phyloP scores from a whole-genome alignment of 1,140 invertebrate genomes.

The Ericerus pela region DNA sequence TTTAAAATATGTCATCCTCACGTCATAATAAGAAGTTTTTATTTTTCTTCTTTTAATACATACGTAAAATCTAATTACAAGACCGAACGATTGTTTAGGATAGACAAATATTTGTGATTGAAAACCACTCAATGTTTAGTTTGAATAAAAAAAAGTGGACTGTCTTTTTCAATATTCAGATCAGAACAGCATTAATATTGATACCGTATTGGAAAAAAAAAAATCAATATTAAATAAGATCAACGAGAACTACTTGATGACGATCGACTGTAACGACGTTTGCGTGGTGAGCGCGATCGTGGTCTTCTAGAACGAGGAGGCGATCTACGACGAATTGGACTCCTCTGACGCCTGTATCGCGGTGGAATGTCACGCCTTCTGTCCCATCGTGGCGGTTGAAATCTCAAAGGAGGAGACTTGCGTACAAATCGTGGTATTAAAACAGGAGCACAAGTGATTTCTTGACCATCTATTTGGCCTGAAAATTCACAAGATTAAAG shows the following conservation, averaged over 20 bases:
- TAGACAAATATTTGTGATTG: no score
- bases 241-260: conserved; percentile 63
- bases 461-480: conserved; percentile 77
- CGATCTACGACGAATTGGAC: conserved; percentile 43
- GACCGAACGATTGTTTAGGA: no score
- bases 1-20: no score
- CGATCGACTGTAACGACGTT: conserved; percentile 62
- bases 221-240: no score
- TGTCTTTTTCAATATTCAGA: no score
- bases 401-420: conserved; percentile 42
- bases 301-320: conserved; percentile 39
- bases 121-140: no score
- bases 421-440: conserved; percentile 52
- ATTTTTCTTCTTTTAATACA: no score
- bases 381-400: conserved; percentile 34
- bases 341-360: conserved; percentile 32
- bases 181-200: no score
- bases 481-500: conserved; percentile 17
- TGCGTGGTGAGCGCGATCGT: conserved; percentile 37
- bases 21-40: no score
- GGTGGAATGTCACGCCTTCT: conserved; percentile 32
- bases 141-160: no score
- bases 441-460: conserved; percentile 84
- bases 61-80: no score
- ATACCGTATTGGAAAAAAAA: no score